phyloP scores from a whole-genome alignment of 2,113 vertebrate genomes.

The Neolamprologus ventralis region DNA sequence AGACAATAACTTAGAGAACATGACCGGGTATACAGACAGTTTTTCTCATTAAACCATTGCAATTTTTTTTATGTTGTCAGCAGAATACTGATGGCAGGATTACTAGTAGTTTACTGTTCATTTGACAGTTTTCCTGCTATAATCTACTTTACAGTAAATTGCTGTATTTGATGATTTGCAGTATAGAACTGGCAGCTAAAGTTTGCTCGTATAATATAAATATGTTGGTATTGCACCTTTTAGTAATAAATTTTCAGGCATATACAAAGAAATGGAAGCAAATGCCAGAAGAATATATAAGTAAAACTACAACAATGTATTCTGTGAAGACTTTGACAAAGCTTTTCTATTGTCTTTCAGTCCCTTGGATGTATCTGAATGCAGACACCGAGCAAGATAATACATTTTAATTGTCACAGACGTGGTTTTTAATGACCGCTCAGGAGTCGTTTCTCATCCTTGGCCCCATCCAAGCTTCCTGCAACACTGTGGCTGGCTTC shows the following conservation, averaged over 20 bases:
- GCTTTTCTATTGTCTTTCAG: background rate
- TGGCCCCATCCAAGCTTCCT: constrained; percentile 60
- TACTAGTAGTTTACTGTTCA: background rate
- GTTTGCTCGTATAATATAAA: constrained; percentile 4
- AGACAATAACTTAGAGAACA: constrained; percentile 29
- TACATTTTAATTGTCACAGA: background rate
- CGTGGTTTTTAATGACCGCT: background rate
- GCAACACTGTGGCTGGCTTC: constrained; percentile 51
- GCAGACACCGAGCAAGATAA: background rate
- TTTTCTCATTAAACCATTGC: background rate
- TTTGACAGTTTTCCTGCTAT: background rate
- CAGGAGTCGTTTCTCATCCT: constrained; percentile 60
- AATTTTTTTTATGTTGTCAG: background rate
- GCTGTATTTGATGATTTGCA: background rate
- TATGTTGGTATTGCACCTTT: constrained; percentile 30
- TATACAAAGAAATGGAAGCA: background rate
- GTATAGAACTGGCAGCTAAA: background rate
- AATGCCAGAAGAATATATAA: background rate
- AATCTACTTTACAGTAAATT: background rate
- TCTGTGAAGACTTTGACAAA: background rate
- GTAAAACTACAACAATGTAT: background rate
- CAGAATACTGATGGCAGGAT: background rate
- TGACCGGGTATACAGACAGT: background rate
- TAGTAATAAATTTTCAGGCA: background rate
- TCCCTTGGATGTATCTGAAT: background rate